These are phyloP conservation scores for Macquaria australasica DNA, from an alignment of 2,113 vertebrate genomes.

Conservation along the genomic window DNA sequence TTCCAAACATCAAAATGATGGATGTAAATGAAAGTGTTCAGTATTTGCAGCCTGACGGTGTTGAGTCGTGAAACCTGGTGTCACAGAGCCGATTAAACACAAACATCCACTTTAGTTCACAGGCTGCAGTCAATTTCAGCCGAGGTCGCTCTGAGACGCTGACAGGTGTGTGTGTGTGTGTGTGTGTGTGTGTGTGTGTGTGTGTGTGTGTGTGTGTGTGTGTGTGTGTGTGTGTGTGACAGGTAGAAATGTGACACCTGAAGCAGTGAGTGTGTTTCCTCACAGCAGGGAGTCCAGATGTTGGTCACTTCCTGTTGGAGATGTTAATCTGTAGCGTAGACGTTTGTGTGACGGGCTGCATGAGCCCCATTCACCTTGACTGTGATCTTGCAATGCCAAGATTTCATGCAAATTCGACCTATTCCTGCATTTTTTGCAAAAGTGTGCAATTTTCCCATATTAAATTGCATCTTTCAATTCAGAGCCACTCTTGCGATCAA, in stretches of 20 bases:
- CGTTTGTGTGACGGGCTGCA: neutral
- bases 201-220: constrained; percentile 15
- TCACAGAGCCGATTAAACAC: constrained; percentile 27
- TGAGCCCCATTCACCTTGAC: neutral
- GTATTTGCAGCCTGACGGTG: neutral
- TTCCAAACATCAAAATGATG: no score
- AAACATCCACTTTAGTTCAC: constrained; percentile 11
- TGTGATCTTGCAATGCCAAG: no score
- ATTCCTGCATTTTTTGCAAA: neutral
- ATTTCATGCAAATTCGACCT: neutral
- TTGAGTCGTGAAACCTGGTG: neutral
- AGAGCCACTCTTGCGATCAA: no score
- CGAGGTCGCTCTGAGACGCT: constrained; percentile 37
- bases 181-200: constrained; percentile 15
- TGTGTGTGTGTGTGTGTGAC: constrained; percentile 11
- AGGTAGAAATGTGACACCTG: constrained; percentile 53
- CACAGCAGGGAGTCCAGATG: constrained; percentile 33
- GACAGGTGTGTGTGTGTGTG: constrained; percentile 30
- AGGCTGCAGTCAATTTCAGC: constrained; percentile 14
- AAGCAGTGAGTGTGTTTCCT: neutral
- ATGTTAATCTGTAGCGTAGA: constrained; percentile 6
- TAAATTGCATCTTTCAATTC: no score
- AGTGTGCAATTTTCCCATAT: no score
- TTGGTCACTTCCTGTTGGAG: constrained; percentile 20
- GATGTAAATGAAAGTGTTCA: neutral